phyloP scores from a whole-genome alignment of 2,113 vertebrate genomes.

The Excalfactoria chinensis region DNA sequence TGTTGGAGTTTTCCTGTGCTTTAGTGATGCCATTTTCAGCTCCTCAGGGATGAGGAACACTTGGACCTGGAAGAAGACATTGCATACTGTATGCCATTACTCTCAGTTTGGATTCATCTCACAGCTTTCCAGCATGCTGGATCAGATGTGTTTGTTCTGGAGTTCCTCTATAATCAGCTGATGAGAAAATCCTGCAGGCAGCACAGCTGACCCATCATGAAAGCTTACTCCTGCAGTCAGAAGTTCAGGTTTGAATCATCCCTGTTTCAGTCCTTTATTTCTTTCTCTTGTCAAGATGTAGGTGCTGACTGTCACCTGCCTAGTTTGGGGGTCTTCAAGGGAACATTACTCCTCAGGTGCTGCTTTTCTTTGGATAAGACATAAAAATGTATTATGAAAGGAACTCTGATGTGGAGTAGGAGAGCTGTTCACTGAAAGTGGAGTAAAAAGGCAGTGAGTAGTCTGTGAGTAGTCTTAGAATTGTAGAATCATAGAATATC shows the following conservation, averaged over 20 bases:
- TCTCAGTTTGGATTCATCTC: not conserved
- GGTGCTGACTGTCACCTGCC: not conserved
- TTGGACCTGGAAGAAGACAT: not conserved
- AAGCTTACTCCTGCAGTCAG: not conserved
- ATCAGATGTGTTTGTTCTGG: not conserved
- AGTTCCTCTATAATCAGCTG: not conserved
- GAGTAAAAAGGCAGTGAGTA: not conserved
- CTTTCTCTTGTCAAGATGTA: accelerated
- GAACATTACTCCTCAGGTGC: not conserved
- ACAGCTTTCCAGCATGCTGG: not conserved
- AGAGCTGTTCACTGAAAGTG: not conserved
- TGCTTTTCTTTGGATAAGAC: not conserved
- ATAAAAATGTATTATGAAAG: not conserved
- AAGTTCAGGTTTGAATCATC: not conserved
- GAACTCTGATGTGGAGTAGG: not conserved
- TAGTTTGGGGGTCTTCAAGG: not conserved
- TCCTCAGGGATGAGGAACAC: not conserved
- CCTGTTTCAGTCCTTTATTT: not conserved
- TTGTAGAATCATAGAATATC: no score
- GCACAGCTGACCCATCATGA: not conserved
- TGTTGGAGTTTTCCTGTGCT: not conserved
- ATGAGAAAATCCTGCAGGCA: not conserved
- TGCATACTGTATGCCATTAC: not conserved
- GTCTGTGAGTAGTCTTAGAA: not conserved
- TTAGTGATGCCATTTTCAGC: not conserved